A percentile compares a stretch with the other conserved stretches of the same genome.
Conservation (phyloP, 2,113 vertebrate species). For the Pomatorhinus ruficollis region DNA sequence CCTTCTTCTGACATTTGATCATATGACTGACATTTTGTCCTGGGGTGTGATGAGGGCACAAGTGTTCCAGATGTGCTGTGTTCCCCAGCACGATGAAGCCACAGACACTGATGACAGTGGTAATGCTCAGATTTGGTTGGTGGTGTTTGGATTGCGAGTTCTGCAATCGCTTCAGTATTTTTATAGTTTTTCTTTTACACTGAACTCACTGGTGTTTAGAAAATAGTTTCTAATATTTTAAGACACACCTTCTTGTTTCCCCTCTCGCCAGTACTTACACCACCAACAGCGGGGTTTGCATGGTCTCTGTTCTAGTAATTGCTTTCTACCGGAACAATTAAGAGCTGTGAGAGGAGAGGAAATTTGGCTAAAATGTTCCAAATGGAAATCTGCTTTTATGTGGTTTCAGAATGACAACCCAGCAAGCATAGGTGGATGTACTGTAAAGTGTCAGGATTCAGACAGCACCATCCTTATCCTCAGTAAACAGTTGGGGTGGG, state of each 20-base stretch:
- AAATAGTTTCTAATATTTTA: background rate
- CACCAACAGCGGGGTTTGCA: background rate
- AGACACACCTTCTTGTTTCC: background rate
- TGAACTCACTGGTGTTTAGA: background rate
- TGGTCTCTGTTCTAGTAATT: background rate
- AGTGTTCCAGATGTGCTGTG: background rate
- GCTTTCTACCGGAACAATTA: conserved; percentile 1
- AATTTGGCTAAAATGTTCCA: background rate
- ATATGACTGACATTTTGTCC: accelerated
- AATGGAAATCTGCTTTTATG: conserved; percentile 22
- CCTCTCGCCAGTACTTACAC: background rate
- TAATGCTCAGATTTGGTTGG: background rate
- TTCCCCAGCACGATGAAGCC: background rate
- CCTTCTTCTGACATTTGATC: background rate
- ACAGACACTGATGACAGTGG: background rate
- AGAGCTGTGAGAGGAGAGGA: background rate
- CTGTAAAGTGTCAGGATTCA: background rate
- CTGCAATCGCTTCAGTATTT: background rate
- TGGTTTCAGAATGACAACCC: background rate
- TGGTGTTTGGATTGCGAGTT: accelerated
- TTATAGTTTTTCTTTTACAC: background rate
- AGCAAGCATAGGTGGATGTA: background rate
- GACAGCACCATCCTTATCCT: background rate
- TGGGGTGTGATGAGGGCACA: background rate
- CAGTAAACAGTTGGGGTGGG: background rate